Percentiles rank a stretch among this genome's conserved stretches.
Conservation (phyloP, 2,888 invertebrate species). For the Yponomeuta evonymella region DNA sequence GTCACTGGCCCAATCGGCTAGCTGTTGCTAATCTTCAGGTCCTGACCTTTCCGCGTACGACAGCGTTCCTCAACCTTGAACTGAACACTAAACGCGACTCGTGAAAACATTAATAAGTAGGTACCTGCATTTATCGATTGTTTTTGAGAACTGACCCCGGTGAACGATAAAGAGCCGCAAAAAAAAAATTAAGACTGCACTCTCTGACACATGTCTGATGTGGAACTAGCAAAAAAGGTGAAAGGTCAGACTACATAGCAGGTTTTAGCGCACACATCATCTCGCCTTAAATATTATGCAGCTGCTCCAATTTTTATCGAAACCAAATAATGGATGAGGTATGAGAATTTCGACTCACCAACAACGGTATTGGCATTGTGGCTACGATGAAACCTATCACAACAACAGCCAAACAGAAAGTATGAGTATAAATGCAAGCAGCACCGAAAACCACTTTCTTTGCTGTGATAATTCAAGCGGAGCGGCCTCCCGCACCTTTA, state of each 20-base stretch:
- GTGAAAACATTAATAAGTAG: not conserved
- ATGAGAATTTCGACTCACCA: not conserved
- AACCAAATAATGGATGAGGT: not conserved
- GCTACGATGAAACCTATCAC: not conserved
- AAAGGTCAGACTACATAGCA: not conserved
- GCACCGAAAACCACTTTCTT: slow-evolving; percentile 15
- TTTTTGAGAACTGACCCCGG: not conserved
- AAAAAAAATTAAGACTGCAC: not conserved
- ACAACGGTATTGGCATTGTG: not conserved
- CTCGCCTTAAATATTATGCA: not conserved
- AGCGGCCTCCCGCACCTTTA: not conserved
- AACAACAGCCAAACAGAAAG: slow-evolving; percentile 1
- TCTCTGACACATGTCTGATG: not conserved
- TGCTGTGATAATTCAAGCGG: slow-evolving; percentile 12
- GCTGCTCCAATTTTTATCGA: not conserved
- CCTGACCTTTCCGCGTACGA: slow-evolving; percentile 3
- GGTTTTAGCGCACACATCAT: not conserved
- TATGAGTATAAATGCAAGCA: not conserved
- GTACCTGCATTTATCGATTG: not conserved
- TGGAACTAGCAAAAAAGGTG: not conserved
- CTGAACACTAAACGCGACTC: not conserved
- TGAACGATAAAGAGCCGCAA: not conserved
- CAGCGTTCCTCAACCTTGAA: slow-evolving; percentile 1
- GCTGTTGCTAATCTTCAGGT: slow-evolving; percentile 8
- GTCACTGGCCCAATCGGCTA: not conserved